Base-by-base conservation (phyloP, 2,888 invertebrate genomes). In the Erebia epiphron region DNA sequence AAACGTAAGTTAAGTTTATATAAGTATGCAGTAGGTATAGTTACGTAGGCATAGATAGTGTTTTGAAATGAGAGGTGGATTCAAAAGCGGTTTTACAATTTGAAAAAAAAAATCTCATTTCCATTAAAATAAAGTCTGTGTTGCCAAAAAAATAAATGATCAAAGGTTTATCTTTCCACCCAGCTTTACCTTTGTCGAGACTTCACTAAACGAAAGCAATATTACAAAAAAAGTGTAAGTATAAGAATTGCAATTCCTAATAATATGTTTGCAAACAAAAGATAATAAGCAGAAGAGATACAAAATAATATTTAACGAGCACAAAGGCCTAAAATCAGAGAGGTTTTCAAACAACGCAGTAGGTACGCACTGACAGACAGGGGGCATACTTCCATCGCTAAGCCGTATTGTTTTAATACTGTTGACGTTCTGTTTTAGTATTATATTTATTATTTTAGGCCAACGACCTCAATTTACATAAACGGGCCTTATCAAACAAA, bases 241-340 rank as follows among this genome's bases (percentile, higher is more conserved):
- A 35, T 14, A 58, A 58, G 35, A 35, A 58, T 58, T 60, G 41
- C 16, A 16, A 60, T 60, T 3, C n/a, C 60, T 43, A 60, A 43
- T 60, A 41, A 41, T 26, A 35, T 60, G 41, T 60, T n/a, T 4
- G 41, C 16, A 46, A 49, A 62, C 62, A 62, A 49, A 62, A 62
- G 14, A 62, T 62, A 62, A 21, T 49, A 7, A 35, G 35, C 1
- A 62, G 14, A 62, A 9, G 62, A 18, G 61, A 43, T 43, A 61
- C 18, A 61, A 16, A 13, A 46, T 41, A 46, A 16, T 18, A 60
- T 0, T 7, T 35, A 35, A 7, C 7, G 35, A 62, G 46, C 62
- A 14, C 62, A 62, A 62, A 62, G 62, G 21, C 49, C 62, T 62
- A 46, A 62, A 49, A 21, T 49, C 46, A 7, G 49, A 46, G 46